A percentile compares a stretch with the other conserved stretches of the same genome.
These are phyloP conservation scores for Leguminivora glycinivorella DNA, from an alignment of 1,140 invertebrate genomes.

Conservation along the genomic window DNA sequence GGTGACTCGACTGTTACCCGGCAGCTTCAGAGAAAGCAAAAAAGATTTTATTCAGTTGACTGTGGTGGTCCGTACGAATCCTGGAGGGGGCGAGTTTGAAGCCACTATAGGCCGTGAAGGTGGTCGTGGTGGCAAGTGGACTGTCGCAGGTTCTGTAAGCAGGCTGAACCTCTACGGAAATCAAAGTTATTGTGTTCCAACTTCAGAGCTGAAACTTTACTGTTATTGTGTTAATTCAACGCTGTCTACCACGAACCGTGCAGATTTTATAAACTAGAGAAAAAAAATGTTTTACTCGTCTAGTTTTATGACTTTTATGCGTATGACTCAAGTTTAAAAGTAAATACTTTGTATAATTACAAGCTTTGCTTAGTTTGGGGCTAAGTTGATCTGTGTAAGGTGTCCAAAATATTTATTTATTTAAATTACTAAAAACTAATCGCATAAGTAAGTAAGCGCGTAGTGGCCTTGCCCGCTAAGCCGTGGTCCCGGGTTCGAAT, in stretches of 20 bases:
- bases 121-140: slow-evolving; percentile 45
- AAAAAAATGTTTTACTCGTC: no score
- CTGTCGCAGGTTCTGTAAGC: slow-evolving; percentile 82
- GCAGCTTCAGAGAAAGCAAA: slow-evolving; percentile 39
- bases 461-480: no score
- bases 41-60: slow-evolving; percentile 78
- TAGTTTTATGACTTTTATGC: no score
- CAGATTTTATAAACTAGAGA: no score
- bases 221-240: slow-evolving; percentile 80
- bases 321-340: no score
- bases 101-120: slow-evolving; percentile 78
- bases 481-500: no score
- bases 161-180: slow-evolving; percentile 85
- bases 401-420: no score
- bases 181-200: slow-evolving; percentile 85
- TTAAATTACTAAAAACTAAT: no score
- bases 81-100: slow-evolving; percentile 84
- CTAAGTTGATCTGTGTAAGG: no score
- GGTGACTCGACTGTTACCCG: slow-evolving; percentile 56
- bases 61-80: slow-evolving; percentile 80
- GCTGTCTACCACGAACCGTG: neutral
- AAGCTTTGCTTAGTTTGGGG: no score
- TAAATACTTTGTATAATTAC: no score
- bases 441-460: no score
- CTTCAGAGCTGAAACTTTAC: slow-evolving; percentile 84